Conservation (phyloP, 2,113 vertebrate species). For the Lophotis ruficrista region DNA sequence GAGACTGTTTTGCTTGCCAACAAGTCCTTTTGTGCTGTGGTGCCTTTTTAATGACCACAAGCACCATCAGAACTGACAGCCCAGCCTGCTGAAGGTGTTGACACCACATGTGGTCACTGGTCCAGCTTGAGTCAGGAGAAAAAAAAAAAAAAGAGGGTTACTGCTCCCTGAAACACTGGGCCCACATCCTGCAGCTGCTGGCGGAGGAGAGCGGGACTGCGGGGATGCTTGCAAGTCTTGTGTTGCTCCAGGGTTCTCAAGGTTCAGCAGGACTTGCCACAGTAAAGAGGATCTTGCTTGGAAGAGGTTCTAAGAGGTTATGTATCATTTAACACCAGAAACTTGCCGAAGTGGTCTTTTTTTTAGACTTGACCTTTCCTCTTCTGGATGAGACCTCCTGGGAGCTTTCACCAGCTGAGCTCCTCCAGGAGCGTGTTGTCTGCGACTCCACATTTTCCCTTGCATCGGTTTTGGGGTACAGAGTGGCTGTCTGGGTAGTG, state of each 20-base stretch:
- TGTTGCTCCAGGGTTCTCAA: accelerated
- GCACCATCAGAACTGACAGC: background rate
- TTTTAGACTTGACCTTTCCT: background rate
- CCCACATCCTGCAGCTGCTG: background rate
- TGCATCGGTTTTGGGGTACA: accelerated
- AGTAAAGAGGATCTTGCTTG: background rate
- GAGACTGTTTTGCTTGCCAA: background rate
- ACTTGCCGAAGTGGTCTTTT: background rate
- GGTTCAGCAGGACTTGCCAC: background rate
- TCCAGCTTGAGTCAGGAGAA: background rate
- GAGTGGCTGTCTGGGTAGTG: background rate
- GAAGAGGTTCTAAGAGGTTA: background rate
- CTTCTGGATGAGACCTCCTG: background rate
- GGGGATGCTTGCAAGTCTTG: background rate
- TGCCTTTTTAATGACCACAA: background rate
- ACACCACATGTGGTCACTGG: background rate
- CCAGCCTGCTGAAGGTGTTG: background rate
- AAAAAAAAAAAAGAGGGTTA: background rate
- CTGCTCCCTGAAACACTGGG: accelerated
- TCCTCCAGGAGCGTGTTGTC: background rate
- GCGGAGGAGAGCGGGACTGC: accelerated
- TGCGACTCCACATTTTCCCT: background rate
- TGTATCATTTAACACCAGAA: background rate
- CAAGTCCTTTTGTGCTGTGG: background rate
- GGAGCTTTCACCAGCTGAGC: background rate